Evolutionary conservation across 2,888 invertebrate species (phyloP).

Genomic region (Globia sparganii): DNA sequence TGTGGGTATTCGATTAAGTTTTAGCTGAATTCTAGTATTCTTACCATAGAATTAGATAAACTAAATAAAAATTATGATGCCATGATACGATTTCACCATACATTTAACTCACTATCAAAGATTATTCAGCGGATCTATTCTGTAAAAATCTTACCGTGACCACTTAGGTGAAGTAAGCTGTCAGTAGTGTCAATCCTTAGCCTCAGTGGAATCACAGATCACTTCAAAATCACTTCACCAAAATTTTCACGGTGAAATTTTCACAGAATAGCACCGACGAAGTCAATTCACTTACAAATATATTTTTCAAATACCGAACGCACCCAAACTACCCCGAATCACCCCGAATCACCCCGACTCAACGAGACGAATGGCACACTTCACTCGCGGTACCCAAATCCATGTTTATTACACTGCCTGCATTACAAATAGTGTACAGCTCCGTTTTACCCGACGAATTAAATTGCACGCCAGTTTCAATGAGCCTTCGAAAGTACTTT

Average conservation of each 20-base stretch:
- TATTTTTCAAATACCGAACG: conserved; percentile 26
- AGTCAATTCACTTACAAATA: neutral
- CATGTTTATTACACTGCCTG: conserved; percentile 67
- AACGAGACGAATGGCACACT: conserved; percentile 62
- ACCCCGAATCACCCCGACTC: conserved; percentile 12
- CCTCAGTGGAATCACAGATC: too few relatives aligned
- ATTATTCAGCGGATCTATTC: neutral
- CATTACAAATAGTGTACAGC: conserved; percentile 35
- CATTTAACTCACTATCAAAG: neutral
- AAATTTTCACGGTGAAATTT: neutral
- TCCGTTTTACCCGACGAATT: conserved; percentile 32
- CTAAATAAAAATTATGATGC: too few relatives aligned
- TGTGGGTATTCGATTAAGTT: too few relatives aligned
- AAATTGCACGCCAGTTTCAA: conserved; percentile 49
- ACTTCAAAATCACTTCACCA: neutral
- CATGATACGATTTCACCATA: too few relatives aligned
- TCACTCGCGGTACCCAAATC: conserved; percentile 65
- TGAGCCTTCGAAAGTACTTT: conserved; percentile 38
- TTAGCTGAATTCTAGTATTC: too few relatives aligned
- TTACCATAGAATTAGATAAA: too few relatives aligned
- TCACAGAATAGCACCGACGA: neutral
- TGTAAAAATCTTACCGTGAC: too few relatives aligned
- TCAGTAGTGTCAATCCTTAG: too few relatives aligned
- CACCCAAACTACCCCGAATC: conserved; percentile 27
- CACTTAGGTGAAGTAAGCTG: too few relatives aligned